phyloP scores from a whole-genome alignment of 1,140 invertebrate genomes.

The Hyposmocoma kahamanoa region DNA sequence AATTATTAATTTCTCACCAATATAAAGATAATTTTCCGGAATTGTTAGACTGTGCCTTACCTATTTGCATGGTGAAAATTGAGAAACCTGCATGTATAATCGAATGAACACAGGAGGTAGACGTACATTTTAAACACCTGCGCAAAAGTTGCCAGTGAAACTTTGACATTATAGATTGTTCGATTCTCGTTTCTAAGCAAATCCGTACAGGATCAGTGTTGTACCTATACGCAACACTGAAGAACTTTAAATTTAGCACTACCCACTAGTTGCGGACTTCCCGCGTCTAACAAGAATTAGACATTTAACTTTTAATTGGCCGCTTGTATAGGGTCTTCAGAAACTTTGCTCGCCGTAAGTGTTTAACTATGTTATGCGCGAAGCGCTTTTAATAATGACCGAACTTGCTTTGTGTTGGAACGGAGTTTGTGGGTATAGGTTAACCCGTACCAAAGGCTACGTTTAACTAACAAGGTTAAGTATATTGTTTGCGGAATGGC shows the following conservation, averaged over 20 bases:
- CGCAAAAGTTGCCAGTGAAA: too few relatives aligned
- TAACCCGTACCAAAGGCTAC: not conserved
- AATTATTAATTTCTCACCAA: too few relatives aligned
- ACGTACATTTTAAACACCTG: too few relatives aligned
- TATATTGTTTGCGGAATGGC: too few relatives aligned
- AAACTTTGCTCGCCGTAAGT: constrained; percentile 49
- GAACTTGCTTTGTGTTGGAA: constrained; percentile 15
- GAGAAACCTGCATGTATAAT: too few relatives aligned
- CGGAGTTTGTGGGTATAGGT: not conserved
- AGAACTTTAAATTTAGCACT: constrained; percentile 44
- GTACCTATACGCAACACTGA: constrained; percentile 29
- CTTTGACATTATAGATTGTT: too few relatives aligned
- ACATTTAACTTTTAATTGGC: constrained; percentile 71
- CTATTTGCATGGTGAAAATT: too few relatives aligned
- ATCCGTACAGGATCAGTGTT: constrained; percentile 17
- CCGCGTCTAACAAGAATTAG: constrained; percentile 61
- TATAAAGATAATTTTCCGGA: too few relatives aligned
- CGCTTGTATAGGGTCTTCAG: constrained; percentile 59
- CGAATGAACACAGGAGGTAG: too few relatives aligned
- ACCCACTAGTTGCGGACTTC: constrained; percentile 49
- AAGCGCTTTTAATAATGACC: constrained; percentile 40
- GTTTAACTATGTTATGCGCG: constrained; percentile 53
- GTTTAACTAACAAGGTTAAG: too few relatives aligned
- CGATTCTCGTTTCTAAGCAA: too few relatives aligned
- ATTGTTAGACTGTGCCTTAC: too few relatives aligned